Conservation (phyloP, 1,140 invertebrate genomes). For the Notospermus geniculatus region DNA sequence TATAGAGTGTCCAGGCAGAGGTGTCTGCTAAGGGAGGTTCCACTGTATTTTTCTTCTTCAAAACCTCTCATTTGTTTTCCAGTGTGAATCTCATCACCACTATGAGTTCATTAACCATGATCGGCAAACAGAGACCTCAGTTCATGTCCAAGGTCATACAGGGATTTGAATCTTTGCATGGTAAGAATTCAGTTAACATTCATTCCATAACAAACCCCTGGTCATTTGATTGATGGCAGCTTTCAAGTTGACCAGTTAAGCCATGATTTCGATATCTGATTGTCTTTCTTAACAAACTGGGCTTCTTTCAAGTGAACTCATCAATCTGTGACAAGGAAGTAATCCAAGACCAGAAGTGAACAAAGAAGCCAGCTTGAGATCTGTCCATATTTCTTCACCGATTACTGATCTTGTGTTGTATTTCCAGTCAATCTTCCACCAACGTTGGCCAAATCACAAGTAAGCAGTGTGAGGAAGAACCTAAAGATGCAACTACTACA, state of each 20-base stretch:
- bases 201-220: no score
- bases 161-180: slow-evolving; percentile 66
- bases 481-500: slow-evolving; percentile 83
- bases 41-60: no score
- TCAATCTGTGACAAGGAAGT: neutral
- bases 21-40: no score
- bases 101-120: slow-evolving; percentile 85
- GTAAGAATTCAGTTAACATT: no score
- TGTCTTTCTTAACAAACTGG: no score
- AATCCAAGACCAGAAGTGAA: no score
- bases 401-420: slow-evolving; percentile 18
- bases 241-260: no score
- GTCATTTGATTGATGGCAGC: no score
- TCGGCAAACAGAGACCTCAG: slow-evolving; percentile 84
- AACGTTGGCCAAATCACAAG: slow-evolving; percentile 74
- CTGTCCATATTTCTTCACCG: slow-evolving; percentile 13
- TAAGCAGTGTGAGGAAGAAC: slow-evolving; percentile 72
- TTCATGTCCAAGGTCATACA: slow-evolving; percentile 82
- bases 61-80: slow-evolving; percentile 55
- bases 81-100: slow-evolving; percentile 96
- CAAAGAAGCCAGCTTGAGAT: no score
- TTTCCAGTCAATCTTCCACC: slow-evolving; percentile 86
- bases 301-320: no score
- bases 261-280: no score
- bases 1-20: no score